Percentiles rank a stretch among this genome's conserved stretches.
These are phyloP conservation scores for Lepas anatifera DNA, from an alignment of 2,888 invertebrate species.

Conservation along the genomic window DNA sequence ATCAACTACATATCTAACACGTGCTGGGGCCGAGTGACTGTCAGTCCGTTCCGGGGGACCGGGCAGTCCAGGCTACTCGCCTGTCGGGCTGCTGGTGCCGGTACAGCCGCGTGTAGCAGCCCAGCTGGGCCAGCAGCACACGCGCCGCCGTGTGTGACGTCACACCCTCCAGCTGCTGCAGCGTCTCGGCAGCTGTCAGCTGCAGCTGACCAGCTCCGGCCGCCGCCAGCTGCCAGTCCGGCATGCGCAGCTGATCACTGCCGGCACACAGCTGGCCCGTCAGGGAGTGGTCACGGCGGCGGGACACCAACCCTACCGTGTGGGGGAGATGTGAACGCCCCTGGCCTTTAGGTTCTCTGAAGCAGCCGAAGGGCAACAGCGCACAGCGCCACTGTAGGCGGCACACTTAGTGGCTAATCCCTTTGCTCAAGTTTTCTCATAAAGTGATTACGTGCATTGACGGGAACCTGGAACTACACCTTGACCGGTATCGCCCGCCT, in stretches of 20 bases:
- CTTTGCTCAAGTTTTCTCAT: no score
- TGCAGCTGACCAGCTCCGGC: slow-evolving; percentile 65
- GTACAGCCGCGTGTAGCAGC: slow-evolving; percentile 51
- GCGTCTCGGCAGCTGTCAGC: slow-evolving; percentile 72
- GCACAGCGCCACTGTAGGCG: no score
- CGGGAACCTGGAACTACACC: no score
- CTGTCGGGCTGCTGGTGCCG: slow-evolving; percentile 74
- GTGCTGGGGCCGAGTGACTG: no score
- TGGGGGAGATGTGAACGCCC: no score
- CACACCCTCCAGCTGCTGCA: slow-evolving; percentile 72
- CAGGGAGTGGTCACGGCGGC: slow-evolving; percentile 64
- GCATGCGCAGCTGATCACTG: slow-evolving; percentile 76
- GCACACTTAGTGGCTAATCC: no score
- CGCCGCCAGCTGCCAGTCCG: slow-evolving; percentile 60
- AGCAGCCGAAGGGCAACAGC: no score
- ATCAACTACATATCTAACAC: no score
- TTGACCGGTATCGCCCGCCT: no score
- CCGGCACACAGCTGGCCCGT: slow-evolving; percentile 48
- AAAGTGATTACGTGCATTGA: no score
- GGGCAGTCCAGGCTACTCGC: slow-evolving; percentile 66
- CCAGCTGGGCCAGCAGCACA: slow-evolving; percentile 38
- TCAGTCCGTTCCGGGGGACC: slow-evolving; percentile 61
- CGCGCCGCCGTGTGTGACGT: slow-evolving; percentile 54
- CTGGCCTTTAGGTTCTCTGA: no score
- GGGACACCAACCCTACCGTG: slow-evolving; percentile 50